Evolutionary conservation across 1,140 invertebrate species (phyloP), one percentile per base, ranked within the genome.

Genomic region (Trichonephila clavipes): DNA sequence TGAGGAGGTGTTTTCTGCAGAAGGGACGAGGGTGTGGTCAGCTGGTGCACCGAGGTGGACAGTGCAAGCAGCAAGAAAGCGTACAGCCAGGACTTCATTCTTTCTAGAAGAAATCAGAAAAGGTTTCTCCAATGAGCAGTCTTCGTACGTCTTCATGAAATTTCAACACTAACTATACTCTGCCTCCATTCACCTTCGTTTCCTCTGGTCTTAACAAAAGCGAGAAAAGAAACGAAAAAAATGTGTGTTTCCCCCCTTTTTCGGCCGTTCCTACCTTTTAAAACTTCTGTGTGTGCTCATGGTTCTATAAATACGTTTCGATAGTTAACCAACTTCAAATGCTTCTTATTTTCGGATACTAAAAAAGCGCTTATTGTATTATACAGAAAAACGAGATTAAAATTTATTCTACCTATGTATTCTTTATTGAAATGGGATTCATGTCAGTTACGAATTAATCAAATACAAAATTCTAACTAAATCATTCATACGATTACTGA

Each of bases 51-150:
- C 3, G 82, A 72, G 18, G 62, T 28, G 44, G 91, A 61, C 2
- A 77, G 64, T 44, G 83, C 51, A 21, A 93, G 44, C 28, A 88
- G 59, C 14, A 61, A 58, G 86, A 40, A 58, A 40, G 61, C 18
- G 83, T 69, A 88, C 44, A 69, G 18, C 58, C 62, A 88, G 85
- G 92, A n/a, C 59, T 77, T 64, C 89, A 92, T 92, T 87, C 10
- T 87, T 59, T 88, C 86, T 88, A 88, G 69, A 93, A 88, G 69
- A 93, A 59, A 93, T 34, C 62, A 92, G 83, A 87, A 92, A 93
- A 88, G 34, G n/a, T 40, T 51, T 92, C 91, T 87, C 86, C 69
- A 62, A 88, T 93, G 72, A 93, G 85, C 85, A 59, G 28, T 85
- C 90, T 90, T 90, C 89, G 69, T 24, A 82, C 59, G 89, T 90